Evolutionary conservation across 1,140 invertebrate genomes (phyloP), one percentile per base, ranked within the genome.

Genomic region (Maniola jurtina): DNA sequence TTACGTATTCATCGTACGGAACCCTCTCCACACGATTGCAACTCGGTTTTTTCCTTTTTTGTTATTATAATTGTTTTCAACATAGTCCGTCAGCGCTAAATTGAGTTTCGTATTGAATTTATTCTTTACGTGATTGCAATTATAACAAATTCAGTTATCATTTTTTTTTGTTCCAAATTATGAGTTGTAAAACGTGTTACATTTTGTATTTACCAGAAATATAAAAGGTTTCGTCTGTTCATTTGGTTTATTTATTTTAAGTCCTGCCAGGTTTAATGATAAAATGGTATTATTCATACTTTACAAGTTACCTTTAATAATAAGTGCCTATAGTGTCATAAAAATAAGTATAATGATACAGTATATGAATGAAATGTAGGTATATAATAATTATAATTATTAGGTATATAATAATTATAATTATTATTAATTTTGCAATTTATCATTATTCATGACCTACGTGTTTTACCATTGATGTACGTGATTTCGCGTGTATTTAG

Each of bases 1-100:
- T n/a, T n/a, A n/a, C n/a, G 1, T 25, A 25, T 25, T 25, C 25
- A 25, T 25, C 25, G 25, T 25, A 25, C 25, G 25, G 25, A 25
- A 25, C 25, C 25, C 25, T 25, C 1, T 2, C 25, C 25, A 25
- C 25, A 4, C 25, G 4, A 25, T 2, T 25, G 1, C 25, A 25
- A 25, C 25, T 25, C 25, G 25, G 1, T 2, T 4, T 25, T 66
- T 76, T 77, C 65, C 79, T 76, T 76, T 77, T 72, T 14, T 69
- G 45, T 52, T 52, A 61, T 45, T 58, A 36, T 35, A 55, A 64
- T 70, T 64, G 63, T 70, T 64, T 70, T 55, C 58, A 71, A 64
- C 61, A 64, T 55, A 64, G 61, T 38, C 57, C 15, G 47, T 66
- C 38, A 61, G 61, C 42, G 42, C 42, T 60, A 47, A 67, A 68